A percentile compares a stretch with the other conserved stretches of the same genome.
Evolutionary conservation across 2,888 invertebrate genomes (phyloP).

Genomic region (Harpagoxenus sublaevis): DNA sequence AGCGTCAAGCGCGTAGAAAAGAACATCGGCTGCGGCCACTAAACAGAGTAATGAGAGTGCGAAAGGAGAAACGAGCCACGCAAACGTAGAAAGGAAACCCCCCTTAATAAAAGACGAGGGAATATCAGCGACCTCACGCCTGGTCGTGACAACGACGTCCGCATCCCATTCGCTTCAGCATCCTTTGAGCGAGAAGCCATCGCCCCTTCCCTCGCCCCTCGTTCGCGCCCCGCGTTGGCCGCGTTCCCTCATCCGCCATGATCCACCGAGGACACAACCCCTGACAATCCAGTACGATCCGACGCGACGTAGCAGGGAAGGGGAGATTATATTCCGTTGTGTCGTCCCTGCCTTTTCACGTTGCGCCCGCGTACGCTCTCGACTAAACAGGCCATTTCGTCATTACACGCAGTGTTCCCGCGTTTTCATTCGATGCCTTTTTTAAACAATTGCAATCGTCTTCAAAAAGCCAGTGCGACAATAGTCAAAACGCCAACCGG

Average conservation of each 20-base stretch:
- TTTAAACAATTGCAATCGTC: conserved; percentile 46
- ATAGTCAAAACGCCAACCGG: background rate
- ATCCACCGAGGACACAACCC: conserved; percentile 54
- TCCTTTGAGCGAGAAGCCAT: conserved; percentile 74
- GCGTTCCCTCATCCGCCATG: conserved; percentile 21
- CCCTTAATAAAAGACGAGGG: conserved; percentile 67
- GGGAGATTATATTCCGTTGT: conserved; percentile 64
- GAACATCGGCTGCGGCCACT: conserved; percentile 41
- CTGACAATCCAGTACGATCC: conserved; percentile 59
- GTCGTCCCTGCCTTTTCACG: conserved; percentile 72
- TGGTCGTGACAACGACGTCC: conserved; percentile 69
- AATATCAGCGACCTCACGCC: conserved; percentile 74
- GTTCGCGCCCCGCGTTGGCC: background rate
- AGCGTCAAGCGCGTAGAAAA: conserved; percentile 19
- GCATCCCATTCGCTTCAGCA: conserved; percentile 73
- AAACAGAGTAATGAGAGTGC: conserved; percentile 28
- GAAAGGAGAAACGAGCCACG: conserved; percentile 35
- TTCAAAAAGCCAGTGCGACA: background rate
- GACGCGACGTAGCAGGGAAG: conserved; percentile 29
- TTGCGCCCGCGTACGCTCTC: conserved; percentile 67
- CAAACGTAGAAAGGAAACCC: conserved; percentile 50
- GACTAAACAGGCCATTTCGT: conserved; percentile 75
- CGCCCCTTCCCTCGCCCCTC: conserved; percentile 49
- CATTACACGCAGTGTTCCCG: conserved; percentile 39
- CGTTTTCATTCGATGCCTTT: conserved; percentile 61